A percentile compares a stretch with the other conserved stretches of the same genome.
Evolutionary conservation across 1,140 invertebrate genomes (phyloP).

Genomic region (Asbolus verrucosus): DNA sequence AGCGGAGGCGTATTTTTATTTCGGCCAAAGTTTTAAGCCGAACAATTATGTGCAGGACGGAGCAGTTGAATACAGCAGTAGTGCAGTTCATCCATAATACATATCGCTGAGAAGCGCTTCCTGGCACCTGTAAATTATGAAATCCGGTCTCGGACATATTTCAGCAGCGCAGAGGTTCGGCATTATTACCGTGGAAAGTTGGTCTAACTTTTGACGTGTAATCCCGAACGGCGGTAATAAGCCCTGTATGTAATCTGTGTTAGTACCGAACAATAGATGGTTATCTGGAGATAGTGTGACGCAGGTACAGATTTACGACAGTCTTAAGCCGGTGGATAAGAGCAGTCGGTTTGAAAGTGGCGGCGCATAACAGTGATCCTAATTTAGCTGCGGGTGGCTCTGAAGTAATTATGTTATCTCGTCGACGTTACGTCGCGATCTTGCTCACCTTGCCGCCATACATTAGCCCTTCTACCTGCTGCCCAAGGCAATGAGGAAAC

Average conservation of each 20-base stretch:
- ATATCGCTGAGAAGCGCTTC: background rate
- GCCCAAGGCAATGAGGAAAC: slow-evolving; percentile 50
- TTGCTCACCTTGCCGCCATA: slow-evolving; percentile 53
- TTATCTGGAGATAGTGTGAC: slow-evolving; percentile 45
- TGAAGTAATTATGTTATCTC: slow-evolving; percentile 55
- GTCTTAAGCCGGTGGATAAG: slow-evolving; percentile 50
- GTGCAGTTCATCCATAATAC: slow-evolving; percentile 4
- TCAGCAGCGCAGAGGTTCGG: background rate
- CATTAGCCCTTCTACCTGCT: slow-evolving; percentile 56
- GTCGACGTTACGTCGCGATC: slow-evolving; percentile 47
- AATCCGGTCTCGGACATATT: slow-evolving; percentile 4
- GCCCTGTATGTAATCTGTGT: slow-evolving; percentile 35
- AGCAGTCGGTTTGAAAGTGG: slow-evolving; percentile 35
- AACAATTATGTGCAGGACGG: too few species aligned
- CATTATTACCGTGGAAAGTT: slow-evolving; percentile 5
- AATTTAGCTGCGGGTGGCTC: slow-evolving; percentile 47
- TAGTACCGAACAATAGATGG: slow-evolving; percentile 45
- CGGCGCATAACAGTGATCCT: slow-evolving; percentile 49
- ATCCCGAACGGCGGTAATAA: slow-evolving; percentile 40
- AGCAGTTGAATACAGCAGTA: background rate
- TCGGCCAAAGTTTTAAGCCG: too few species aligned
- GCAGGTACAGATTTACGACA: slow-evolving; percentile 52
- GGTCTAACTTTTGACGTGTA: slow-evolving; percentile 37
- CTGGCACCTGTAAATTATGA: slow-evolving; percentile 8
- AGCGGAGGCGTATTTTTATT: too few species aligned